Base-by-base conservation (phyloP, 2,888 invertebrate genomes). In the Drosophila demipolita region DNA sequence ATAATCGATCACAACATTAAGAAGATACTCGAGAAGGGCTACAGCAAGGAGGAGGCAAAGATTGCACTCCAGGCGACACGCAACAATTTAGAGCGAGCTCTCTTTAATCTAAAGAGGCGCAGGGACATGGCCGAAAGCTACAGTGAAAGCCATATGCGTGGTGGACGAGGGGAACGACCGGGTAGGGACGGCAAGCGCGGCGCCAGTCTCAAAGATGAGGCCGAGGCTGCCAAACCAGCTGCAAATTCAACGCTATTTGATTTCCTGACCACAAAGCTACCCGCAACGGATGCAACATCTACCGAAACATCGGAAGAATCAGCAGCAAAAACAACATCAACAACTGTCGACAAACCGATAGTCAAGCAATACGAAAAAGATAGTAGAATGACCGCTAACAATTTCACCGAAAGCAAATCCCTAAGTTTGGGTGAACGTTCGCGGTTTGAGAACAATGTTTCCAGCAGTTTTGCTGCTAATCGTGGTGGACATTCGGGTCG, bases 181-280 rank as follows among this genome's bases (percentile, higher is more conserved):
- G 82, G 57, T 0, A 65, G 86, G 7, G 90, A 88, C 83, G 71
- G 89, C 1, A 91, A 89, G 53, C 90, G 91, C 12, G 91, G 87
- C 2, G 79, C 86, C 68, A 73, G 78, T 94, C 59, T 92, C 64
- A 94, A 95, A 72, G 94, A 94, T 49, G 95, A 95, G 70, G 94
- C 94, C 58, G 94, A 94, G 38, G 94, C 94, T 2, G 94, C 95
- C 9, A 97, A 97, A 92, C 97, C 97, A 1, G 96, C 96, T 15
- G 96, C 96, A 50, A 96, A 96, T 93, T 95, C 97, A 2, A 97
- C 96, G 0, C 93, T 97, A 3, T 97, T 97, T 92, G 96, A 97
- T 92, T 97, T 97, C 91, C 94, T 97, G 11, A 97, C 97, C 91
- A 96, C 96, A 86, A 97, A 97, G 93, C 93, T 97, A 11, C 92